These are phyloP conservation scores for Trimorus sp. DNA, from an alignment of 2,888 invertebrate species.

Conservation along the genomic window DNA sequence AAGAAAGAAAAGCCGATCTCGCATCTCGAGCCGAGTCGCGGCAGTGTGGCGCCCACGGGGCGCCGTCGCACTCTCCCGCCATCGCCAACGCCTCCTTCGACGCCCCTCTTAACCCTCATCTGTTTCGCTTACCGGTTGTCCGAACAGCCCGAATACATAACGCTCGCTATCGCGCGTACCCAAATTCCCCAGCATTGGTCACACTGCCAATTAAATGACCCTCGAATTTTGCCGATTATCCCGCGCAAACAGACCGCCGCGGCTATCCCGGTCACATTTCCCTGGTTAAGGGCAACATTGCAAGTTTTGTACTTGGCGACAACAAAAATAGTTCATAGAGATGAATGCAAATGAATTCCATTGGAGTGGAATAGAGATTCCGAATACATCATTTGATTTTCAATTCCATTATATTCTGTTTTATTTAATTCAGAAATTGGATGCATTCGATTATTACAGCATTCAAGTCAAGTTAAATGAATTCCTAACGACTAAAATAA, in stretches of 20 bases:
- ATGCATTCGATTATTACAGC: too few species aligned
- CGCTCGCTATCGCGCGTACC: conserved; percentile 50
- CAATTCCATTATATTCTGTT: too few species aligned
- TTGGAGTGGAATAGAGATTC: too few species aligned
- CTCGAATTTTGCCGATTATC: conserved; percentile 43
- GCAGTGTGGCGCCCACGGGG: conserved; percentile 68
- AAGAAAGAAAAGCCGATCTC: conserved; percentile 65
- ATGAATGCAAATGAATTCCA: too few species aligned
- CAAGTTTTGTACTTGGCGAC: too few species aligned
- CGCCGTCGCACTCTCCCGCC: conserved; percentile 68
- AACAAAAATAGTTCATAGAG: too few species aligned
- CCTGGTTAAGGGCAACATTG: too few species aligned
- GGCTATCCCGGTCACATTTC: too few species aligned
- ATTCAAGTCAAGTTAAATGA: too few species aligned
- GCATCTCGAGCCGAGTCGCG: conserved; percentile 60
- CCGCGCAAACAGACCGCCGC: neutral
- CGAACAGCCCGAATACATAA: conserved; percentile 54
- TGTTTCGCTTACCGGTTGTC: conserved; percentile 61
- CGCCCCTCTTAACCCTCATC: conserved; percentile 61
- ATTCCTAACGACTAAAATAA: too few species aligned
- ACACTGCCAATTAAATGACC: conserved; percentile 51
- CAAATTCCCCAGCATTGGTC: conserved; percentile 56
- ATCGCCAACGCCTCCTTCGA: conserved; percentile 66
- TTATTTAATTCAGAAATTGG: too few species aligned
- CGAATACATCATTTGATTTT: too few species aligned